Base-by-base conservation (phyloP, 2,113 vertebrate species). In the Rhynchomys soricoides region DNA sequence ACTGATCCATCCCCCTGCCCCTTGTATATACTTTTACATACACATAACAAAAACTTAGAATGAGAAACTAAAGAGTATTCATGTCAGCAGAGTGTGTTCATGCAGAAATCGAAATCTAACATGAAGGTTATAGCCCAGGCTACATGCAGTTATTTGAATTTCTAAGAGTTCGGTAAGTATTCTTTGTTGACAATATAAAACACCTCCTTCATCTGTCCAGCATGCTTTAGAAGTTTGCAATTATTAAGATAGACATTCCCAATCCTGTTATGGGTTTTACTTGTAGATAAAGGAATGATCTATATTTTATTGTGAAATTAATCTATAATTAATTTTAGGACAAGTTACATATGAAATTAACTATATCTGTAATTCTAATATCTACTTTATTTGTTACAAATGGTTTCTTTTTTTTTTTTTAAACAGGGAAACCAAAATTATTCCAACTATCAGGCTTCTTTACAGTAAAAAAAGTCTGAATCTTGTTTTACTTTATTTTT, bases 361-460 rank as follows among this genome's bases (percentile, higher is more conserved):
- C 22, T 5, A 10, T 29, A 74, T 68, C 34, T 83, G 45, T 87
- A 55, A 78, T 34, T 83, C 29, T 66, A 3, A 4, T 83, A 75
- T 66, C 19, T 90, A 59, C 40, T 90, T 57, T 50, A 6, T 89
- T 77, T 87, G 71, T 21, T 71, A 34, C 22, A 89, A 34, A 43
- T 57, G 31, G 24, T 68, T 97, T 91, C n/a, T 12, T 89, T n/a
- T 95, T 57, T 81, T 40, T n/a, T n/a, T n/a, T n/a, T n/a, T n/a
- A n/a, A n/a, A 40, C 24, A 4, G 10, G 82, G 81, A 89, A 37
- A 70, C 74, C 70, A 59, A 43, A 82, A 77, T 55, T 9, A 45
- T 59, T 66, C 2, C 5, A 86, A 64, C 62, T 15, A 48, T 48
- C 40, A 24, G 59, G 96, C 22, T 82, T 64, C 77, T 40, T 37